Conservation (phyloP, 1,140 invertebrate species). For the Drosophila sulfurigaster region DNA sequence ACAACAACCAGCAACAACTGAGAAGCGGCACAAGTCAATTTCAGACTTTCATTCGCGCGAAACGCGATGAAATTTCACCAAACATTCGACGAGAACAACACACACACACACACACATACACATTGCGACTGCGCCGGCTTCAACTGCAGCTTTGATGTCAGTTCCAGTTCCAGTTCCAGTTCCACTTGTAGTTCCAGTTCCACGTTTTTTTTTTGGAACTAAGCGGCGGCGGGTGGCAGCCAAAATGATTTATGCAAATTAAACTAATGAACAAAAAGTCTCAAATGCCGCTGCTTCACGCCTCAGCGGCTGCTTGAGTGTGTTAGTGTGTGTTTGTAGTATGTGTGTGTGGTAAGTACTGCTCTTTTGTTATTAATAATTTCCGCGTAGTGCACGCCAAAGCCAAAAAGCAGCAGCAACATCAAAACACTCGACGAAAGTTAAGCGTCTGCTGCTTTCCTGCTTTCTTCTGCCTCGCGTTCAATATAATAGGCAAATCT, state of each 20-base stretch:
- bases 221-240: slow-evolving; percentile 50
- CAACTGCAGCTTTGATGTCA: slow-evolving; percentile 27
- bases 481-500: slow-evolving; percentile 57
- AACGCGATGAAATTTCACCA: slow-evolving; percentile 84
- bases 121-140: slow-evolving; percentile 9
- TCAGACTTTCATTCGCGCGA: slow-evolving; percentile 83
- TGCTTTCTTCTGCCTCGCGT: slow-evolving; percentile 23
- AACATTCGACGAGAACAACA: slow-evolving; percentile 44
- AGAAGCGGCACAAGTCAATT: slow-evolving; percentile 82
- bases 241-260: slow-evolving; percentile 70
- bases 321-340: slow-evolving; percentile 12
- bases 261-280: slow-evolving; percentile 76
- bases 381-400: slow-evolving; percentile 74
- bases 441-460: slow-evolving; percentile 73
- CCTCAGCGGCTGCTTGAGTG: slow-evolving; percentile 48
- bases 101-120: no score
- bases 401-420: slow-evolving; percentile 2
- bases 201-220: slow-evolving; percentile 33
- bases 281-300: slow-evolving; percentile 58
- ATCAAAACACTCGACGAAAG: slow-evolving; percentile 60
- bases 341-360: slow-evolving; percentile 32
- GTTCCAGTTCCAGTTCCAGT: slow-evolving; percentile 23
- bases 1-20: slow-evolving; percentile 57
- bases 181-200: slow-evolving; percentile 47
- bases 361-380: slow-evolving; percentile 75